Conservation (phyloP, 2,113 vertebrate genomes). For the Sinocyclocheilus rhinocerous region DNA sequence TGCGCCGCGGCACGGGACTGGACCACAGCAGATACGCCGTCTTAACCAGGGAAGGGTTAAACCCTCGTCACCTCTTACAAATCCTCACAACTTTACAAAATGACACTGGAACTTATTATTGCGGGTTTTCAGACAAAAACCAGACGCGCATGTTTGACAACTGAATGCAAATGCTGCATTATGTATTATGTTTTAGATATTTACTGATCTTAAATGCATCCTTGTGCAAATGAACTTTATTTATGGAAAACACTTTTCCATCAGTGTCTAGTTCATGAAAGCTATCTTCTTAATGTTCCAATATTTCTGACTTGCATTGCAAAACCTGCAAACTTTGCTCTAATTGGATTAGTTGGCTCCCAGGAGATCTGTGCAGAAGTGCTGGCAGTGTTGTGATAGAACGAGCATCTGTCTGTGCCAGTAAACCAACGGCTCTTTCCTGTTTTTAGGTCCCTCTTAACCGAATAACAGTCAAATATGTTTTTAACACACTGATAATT, state of each 20-base stretch:
- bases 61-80: slow-evolving; percentile 14
- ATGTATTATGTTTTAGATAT: not conserved
- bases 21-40: slow-evolving; percentile 47
- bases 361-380: slow-evolving; percentile 49
- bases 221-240: not conserved
- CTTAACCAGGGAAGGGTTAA: not conserved
- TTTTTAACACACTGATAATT: slow-evolving; percentile 41
- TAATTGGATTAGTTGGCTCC: slow-evolving; percentile 30
- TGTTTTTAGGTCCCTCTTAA: slow-evolving; percentile 59
- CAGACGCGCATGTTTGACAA: not conserved
- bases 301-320: slow-evolving; percentile 11
- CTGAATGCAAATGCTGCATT: not conserved
- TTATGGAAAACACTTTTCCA: not conserved
- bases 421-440: slow-evolving; percentile 56
- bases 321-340: slow-evolving; percentile 5
- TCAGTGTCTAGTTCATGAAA: not conserved
- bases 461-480: slow-evolving; percentile 59
- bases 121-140: slow-evolving; percentile 33
- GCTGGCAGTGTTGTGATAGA: slow-evolving; percentile 10
- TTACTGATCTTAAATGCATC: not conserved
- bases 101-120: slow-evolving; percentile 61
- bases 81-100: slow-evolving; percentile 38
- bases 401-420: slow-evolving; percentile 42
- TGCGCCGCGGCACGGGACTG: slow-evolving; percentile 48
- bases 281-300: not conserved